Evolutionary conservation across 2,888 invertebrate species (phyloP).

Genomic region (Deroplatys truncata): DNA sequence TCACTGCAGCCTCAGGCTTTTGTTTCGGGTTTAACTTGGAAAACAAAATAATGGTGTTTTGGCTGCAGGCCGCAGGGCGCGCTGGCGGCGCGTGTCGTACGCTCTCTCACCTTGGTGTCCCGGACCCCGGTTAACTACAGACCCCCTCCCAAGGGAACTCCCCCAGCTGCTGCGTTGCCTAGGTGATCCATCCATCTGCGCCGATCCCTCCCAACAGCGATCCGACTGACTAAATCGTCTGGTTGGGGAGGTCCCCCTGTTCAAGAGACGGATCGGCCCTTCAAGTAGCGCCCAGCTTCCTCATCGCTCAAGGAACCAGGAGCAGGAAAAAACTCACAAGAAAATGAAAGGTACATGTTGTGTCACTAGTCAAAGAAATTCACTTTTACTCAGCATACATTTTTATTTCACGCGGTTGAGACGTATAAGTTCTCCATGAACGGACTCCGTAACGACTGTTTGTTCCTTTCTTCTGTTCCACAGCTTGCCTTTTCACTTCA

Average conservation of each 20-base stretch:
- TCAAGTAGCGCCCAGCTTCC: not conserved
- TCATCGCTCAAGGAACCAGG: not conserved
- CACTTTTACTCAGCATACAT: not conserved
- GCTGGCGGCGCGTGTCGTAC: not conserved
- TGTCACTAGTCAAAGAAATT: not conserved
- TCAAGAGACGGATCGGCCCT: not conserved
- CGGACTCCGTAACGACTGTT: too few species aligned
- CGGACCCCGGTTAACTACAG: not conserved
- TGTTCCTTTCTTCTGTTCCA: too few species aligned
- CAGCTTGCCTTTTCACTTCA: too few species aligned
- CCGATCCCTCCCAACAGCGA: not conserved
- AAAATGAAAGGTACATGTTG: not conserved
- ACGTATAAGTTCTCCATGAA: too few species aligned
- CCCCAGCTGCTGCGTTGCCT: conserved; percentile 11
- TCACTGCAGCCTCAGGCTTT: not conserved
- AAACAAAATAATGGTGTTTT: not conserved
- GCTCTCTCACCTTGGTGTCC: not conserved
- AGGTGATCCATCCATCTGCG: conserved; percentile 13
- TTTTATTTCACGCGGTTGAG: too few species aligned
- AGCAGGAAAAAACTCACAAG: not conserved
- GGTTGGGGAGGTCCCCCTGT: not conserved
- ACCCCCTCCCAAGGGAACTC: conserved; percentile 1
- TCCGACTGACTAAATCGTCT: conserved; percentile 1
- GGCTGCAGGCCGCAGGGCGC: not conserved
- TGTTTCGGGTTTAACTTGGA: not conserved